Conservation (phyloP, 2,113 vertebrate genomes). For the Cromileptes altivelis region DNA sequence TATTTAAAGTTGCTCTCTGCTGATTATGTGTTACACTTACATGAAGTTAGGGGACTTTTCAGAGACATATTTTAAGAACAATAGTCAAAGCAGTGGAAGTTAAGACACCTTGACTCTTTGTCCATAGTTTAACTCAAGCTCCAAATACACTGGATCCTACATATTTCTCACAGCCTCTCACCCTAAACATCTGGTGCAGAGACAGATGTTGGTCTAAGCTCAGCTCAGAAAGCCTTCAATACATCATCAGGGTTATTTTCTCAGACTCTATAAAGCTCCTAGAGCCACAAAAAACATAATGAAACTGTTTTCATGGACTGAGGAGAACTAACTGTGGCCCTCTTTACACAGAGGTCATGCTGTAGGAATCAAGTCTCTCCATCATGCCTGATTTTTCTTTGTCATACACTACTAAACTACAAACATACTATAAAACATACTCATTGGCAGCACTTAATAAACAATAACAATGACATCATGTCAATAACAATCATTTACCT, state of each 20-base stretch:
- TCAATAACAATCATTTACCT: too few relatives aligned
- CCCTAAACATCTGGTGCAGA: neutral
- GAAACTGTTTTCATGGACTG: neutral
- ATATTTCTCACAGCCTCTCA: neutral
- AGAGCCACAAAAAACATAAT: neutral
- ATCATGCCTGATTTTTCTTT: too few relatives aligned
- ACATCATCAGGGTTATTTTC: constrained; percentile 3
- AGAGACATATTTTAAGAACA: neutral
- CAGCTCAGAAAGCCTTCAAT: constrained; percentile 5
- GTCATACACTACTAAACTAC: too few relatives aligned
- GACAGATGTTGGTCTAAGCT: neutral
- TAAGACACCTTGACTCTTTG: neutral
- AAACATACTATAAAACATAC: too few relatives aligned
- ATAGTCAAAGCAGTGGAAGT: neutral
- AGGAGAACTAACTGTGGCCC: neutral
- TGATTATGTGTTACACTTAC: neutral
- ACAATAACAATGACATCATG: too few relatives aligned
- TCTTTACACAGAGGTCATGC: too few relatives aligned
- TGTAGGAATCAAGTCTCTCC: too few relatives aligned
- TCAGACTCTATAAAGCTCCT: neutral
- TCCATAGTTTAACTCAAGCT: neutral
- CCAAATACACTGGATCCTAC: neutral
- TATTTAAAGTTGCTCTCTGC: neutral
- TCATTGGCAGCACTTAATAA: too few relatives aligned
- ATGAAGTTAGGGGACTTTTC: neutral